Conservation (phyloP, 1,140 invertebrate species). For the Oedothorax gibbosus region DNA sequence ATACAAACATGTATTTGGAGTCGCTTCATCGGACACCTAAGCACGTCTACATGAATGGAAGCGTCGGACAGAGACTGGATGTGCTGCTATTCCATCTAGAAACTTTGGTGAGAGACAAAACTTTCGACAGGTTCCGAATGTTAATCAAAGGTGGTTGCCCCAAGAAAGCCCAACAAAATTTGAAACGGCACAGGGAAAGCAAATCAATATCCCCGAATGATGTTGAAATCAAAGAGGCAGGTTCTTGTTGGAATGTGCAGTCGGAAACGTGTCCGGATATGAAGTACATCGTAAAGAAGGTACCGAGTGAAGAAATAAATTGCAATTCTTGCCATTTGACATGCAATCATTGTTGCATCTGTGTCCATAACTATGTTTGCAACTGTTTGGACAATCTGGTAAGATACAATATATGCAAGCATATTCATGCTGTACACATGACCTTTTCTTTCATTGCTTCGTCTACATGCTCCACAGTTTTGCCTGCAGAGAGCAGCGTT, state of each 20-base stretch:
- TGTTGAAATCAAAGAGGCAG: background rate
- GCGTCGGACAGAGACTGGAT: constrained; percentile 27
- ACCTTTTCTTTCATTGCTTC: too few species aligned
- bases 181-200: constrained; percentile 64
- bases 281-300: background rate
- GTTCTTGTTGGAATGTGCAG: background rate
- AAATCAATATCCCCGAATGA: background rate
- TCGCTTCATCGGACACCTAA: constrained; percentile 28
- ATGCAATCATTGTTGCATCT: constrained; percentile 9
- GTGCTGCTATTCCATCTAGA: constrained; percentile 65
- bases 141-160: constrained; percentile 70
- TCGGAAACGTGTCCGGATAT: background rate
- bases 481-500: too few species aligned
- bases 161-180: constrained; percentile 77
- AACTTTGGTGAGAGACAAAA: constrained; percentile 71
- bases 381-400: constrained; percentile 33
- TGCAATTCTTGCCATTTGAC: constrained; percentile 11
- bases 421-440: constrained; percentile 18
- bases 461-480: too few species aligned
- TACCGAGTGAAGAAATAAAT: background rate
- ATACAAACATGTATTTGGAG: constrained; percentile 49
- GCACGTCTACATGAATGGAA: constrained; percentile 47
- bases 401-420: constrained; percentile 49
- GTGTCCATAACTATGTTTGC: constrained; percentile 44
- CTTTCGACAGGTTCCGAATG: constrained; percentile 71